These are phyloP conservation scores for Aeoliscus strigatus DNA, from an alignment of 2,797 vertebrate species.

Conservation along the genomic window DNA sequence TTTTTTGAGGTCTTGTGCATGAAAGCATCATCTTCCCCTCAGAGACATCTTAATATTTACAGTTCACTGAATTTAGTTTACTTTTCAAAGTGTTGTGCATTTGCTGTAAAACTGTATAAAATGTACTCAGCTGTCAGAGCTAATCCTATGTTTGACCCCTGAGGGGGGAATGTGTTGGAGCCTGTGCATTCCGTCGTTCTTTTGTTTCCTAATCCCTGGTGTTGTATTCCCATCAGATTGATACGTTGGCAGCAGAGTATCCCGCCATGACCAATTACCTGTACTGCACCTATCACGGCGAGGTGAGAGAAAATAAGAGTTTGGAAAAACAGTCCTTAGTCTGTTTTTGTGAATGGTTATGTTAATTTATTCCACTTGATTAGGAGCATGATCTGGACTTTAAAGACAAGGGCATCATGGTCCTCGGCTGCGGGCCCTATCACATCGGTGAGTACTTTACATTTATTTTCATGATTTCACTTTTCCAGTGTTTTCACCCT, in stretches of 20 bases:
- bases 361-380: constrained; percentile 24
- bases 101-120: too few relatives aligned
- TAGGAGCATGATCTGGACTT: constrained; percentile 93
- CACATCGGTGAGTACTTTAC: constrained; percentile 95
- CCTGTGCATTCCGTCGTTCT: too few relatives aligned
- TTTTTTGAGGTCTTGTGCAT: too few relatives aligned
- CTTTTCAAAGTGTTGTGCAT: too few relatives aligned
- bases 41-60: too few relatives aligned
- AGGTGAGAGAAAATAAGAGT: constrained; percentile 73
- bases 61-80: too few relatives aligned
- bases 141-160: too few relatives aligned
- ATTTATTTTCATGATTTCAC: too few relatives aligned
- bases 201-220: neutral
- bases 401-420: constrained; percentile 87
- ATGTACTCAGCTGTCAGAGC: too few relatives aligned
- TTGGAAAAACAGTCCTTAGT: too few relatives aligned
- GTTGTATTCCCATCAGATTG: constrained; percentile 75
- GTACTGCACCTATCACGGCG: constrained; percentile 88
- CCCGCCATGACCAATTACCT: constrained; percentile 92
- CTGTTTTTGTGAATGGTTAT: constrained; percentile 1
- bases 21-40: too few relatives aligned
- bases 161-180: too few relatives aligned
- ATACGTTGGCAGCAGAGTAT: constrained; percentile 93
- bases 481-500: neutral
- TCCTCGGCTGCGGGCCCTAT: constrained; percentile 93